Evolutionary conservation across 2,797 vertebrate genomes (phyloP).

Genomic region (Sphenodon punctatus): DNA sequence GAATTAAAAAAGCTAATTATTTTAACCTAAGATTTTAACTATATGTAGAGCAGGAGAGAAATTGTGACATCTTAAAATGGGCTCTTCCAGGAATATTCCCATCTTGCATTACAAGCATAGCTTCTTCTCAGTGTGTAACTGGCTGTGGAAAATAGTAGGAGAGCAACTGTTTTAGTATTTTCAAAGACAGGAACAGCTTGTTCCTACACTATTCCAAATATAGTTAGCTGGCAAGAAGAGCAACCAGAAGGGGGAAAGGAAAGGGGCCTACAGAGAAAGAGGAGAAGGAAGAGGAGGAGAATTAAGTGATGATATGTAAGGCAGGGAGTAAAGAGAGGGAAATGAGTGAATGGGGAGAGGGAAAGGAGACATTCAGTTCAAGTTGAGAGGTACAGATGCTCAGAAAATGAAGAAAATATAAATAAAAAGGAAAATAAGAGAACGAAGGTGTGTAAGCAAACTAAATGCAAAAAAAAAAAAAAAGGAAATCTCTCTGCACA

Average conservation of each 20-base stretch:
- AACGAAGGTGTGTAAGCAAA: conserved; percentile 23
- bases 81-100: conserved; percentile 31
- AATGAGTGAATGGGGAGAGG: conserved; percentile 7
- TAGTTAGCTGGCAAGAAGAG: conserved; percentile 63
- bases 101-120: conserved; percentile 46
- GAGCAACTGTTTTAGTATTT: conserved; percentile 51
- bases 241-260: conserved; percentile 60
- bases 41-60: not conserved
- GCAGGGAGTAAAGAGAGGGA: too few relatives aligned
- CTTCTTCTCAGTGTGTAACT: conserved; percentile 29
- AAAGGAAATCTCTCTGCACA: too few relatives aligned
- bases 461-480: conserved; percentile 15
- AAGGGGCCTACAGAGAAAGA: conserved; percentile 59
- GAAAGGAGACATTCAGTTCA: too few relatives aligned
- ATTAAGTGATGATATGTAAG: not conserved
- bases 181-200: conserved; percentile 69
- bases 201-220: conserved; percentile 71
- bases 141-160: conserved; percentile 60
- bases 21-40: not conserved
- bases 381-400: too few relatives aligned
- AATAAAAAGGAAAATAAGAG: conserved; percentile 10
- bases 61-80: not conserved
- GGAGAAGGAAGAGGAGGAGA: conserved; percentile 11
- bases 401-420: too few relatives aligned
- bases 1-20: conserved; percentile 16